Conservation (phyloP, 2,113 vertebrate genomes). For the Oreochromis niloticus region DNA sequence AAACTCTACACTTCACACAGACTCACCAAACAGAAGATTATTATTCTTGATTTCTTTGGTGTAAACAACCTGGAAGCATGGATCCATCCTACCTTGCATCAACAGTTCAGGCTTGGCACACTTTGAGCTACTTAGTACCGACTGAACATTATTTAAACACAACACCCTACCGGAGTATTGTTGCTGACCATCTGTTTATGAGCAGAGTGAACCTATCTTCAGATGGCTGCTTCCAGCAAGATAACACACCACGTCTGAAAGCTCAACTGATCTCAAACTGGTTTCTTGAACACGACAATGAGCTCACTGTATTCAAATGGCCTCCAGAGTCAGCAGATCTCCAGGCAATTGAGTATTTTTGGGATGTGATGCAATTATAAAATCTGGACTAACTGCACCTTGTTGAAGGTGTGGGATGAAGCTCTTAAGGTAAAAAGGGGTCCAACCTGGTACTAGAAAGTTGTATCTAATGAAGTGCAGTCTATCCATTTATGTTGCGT, state of each 20-base stretch:
- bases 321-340: not conserved
- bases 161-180: not conserved
- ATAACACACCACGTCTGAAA: not conserved
- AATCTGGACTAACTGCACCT: not conserved
- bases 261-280: not conserved
- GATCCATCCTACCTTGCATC: not conserved
- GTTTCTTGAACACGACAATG: not conserved
- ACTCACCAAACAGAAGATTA: not conserved
- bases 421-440: not conserved
- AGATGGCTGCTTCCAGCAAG: not conserved
- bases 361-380: not conserved
- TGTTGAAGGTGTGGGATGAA: not conserved
- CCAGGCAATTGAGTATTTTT: not conserved
- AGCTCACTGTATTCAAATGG: not conserved
- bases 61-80: not conserved
- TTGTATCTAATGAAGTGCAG: not conserved
- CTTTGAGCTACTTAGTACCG: not conserved
- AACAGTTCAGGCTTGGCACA: not conserved
- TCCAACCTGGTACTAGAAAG: not conserved
- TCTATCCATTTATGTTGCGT: not conserved
- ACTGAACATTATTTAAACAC: not conserved
- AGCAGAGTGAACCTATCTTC: not conserved
- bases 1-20: not conserved
- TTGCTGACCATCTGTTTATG: not conserved
- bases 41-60: not conserved